Evolutionary conservation across 2,797 vertebrate genomes (phyloP).

Genomic region (Dromococcyx pavoninus): DNA sequence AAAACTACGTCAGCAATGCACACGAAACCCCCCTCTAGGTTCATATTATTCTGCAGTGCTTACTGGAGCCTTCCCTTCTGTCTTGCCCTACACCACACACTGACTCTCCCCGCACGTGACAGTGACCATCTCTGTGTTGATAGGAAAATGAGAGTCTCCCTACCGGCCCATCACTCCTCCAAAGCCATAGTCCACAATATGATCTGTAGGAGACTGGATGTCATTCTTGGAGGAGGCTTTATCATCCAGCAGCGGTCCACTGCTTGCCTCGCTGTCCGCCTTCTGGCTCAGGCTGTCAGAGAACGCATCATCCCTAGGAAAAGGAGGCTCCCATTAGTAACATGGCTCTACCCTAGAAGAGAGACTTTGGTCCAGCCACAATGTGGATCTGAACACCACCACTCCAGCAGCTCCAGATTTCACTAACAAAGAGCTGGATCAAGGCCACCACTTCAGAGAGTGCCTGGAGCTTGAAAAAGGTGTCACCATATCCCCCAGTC

Average conservation of each 20-base stretch:
- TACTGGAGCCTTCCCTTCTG: neutral
- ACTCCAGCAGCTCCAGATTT: neutral
- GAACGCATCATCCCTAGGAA: constrained; percentile 89
- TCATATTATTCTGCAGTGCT: neutral
- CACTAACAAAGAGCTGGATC: neutral
- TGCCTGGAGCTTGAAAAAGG: neutral
- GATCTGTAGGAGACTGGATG: constrained; percentile 90
- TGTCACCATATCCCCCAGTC: accelerated
- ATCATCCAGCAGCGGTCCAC: constrained; percentile 86
- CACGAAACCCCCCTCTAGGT: neutral
- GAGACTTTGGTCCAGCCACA: neutral
- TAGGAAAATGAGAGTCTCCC: neutral
- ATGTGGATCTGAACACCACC: accelerated
- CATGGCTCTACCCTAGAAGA: neutral
- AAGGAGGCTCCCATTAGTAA: constrained; percentile 5
- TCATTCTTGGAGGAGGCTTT: constrained; percentile 89
- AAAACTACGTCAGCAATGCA: neutral
- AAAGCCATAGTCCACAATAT: constrained; percentile 87
- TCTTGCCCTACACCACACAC: neutral
- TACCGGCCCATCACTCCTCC: constrained; percentile 89
- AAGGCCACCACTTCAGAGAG: neutral
- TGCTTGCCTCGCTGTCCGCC: constrained; percentile 87
- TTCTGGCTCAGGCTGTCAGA: constrained; percentile 90
- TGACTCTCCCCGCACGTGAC: neutral
- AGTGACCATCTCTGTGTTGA: accelerated